Conservation (phyloP, 2,113 vertebrate species). For the Sarotherodon lohbergeri region DNA sequence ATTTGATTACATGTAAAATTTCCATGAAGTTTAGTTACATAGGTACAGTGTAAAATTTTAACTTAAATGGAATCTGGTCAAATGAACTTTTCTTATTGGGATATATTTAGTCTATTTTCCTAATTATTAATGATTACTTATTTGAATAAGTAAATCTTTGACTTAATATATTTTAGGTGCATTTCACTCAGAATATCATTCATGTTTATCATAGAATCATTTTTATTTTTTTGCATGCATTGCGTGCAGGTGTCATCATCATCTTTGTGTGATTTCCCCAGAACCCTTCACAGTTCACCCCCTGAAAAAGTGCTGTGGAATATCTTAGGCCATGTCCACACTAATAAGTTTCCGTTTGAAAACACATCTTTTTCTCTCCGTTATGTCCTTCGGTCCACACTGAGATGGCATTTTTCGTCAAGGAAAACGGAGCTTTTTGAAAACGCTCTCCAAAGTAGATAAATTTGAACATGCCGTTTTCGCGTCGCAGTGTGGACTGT, state of each 20-base stretch:
- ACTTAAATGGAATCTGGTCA: accelerated
- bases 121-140: background rate
- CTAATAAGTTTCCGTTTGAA: too few species aligned
- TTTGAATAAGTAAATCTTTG: background rate
- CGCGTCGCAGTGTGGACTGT: too few species aligned
- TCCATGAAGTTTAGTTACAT: background rate
- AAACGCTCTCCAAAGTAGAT: too few species aligned
- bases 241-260: background rate
- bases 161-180: background rate
- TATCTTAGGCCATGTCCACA: background rate
- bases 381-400: too few species aligned
- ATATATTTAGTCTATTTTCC: background rate
- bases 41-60: background rate
- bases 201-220: background rate
- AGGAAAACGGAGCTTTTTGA: too few species aligned
- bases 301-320: background rate
- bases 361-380: too few species aligned
- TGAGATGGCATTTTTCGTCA: too few species aligned
- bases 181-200: background rate
- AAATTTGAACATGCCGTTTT: too few species aligned
- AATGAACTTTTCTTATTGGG: background rate
- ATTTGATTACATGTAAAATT: background rate
- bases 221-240: background rate
- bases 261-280: background rate
- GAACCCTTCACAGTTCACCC: background rate